These are phyloP conservation scores for Dicrurus megarhynchus DNA, from an alignment of 2,113 vertebrate species.

Conservation along the genomic window DNA sequence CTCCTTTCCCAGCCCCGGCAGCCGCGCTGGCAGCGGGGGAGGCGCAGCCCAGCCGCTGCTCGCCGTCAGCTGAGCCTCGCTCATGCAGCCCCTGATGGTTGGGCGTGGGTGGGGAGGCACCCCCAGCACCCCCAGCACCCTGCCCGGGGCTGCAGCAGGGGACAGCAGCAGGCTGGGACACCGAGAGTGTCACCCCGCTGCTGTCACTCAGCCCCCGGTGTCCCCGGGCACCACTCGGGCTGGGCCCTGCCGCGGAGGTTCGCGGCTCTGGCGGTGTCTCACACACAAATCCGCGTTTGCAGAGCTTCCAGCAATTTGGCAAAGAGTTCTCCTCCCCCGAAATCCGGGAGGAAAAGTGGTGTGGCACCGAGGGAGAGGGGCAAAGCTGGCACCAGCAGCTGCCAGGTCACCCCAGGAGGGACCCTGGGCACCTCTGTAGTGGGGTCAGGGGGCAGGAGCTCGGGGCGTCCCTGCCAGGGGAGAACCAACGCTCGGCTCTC, in stretches of 20 bases:
- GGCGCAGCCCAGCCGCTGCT: background rate
- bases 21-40: background rate
- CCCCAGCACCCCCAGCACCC: background rate
- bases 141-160: background rate
- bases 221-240: background rate
- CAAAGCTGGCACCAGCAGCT: background rate
- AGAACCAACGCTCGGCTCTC: accelerated
- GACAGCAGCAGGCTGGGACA: background rate
- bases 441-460: background rate
- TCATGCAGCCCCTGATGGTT: background rate
- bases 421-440: accelerated
- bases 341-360: background rate
- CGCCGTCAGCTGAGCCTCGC: background rate
- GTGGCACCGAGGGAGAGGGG: background rate
- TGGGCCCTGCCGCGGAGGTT: background rate
- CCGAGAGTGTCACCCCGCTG: too few species aligned
- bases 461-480: background rate
- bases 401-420: background rate
- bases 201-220: background rate
- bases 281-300: too few species aligned
- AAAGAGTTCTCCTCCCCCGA: background rate
- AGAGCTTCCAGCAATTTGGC: background rate
- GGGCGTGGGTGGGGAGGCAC: background rate
- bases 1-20: background rate
- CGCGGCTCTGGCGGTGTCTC: accelerated